These are phyloP conservation scores for Caenorhabditis zanzibari DNA, from an alignment of 2,888 invertebrate species.

Conservation along the genomic window DNA sequence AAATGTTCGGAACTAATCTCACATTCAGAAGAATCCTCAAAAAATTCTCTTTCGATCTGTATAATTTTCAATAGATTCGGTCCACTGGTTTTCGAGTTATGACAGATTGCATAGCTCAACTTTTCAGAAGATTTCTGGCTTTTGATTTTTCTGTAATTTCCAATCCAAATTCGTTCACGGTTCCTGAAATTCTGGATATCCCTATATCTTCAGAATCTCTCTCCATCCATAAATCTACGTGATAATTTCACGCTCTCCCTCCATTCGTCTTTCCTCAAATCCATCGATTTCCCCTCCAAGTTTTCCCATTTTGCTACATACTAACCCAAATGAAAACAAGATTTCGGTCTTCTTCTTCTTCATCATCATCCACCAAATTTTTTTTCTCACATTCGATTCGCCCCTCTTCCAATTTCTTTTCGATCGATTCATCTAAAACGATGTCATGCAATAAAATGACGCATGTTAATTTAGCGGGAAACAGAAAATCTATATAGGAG, in stretches of 20 bases:
- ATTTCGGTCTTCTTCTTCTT: slow-evolving; percentile 4
- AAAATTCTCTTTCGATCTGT: no score
- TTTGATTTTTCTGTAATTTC: no score
- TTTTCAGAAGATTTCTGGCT: no score
- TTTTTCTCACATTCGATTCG: slow-evolving; percentile 3
- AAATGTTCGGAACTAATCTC: no score
- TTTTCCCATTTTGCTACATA: slow-evolving; percentile 7
- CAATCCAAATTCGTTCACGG: no score
- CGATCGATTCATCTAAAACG: neutral
- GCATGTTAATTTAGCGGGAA: slow-evolving; percentile 3
- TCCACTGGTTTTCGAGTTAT: no score
- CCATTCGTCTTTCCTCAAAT: neutral
- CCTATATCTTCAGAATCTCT: neutral
- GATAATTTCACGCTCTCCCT: slow-evolving; percentile 8
- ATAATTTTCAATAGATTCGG: no score
- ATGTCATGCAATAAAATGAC: slow-evolving; percentile 1
- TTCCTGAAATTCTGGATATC: no score
- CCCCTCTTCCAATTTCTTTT: neutral
- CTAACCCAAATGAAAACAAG: slow-evolving; percentile 37
- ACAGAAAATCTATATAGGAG: neutral
- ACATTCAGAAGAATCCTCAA: no score
- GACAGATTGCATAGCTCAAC: no score
- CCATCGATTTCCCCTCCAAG: neutral
- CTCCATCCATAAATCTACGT: neutral
- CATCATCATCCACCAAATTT: neutral